These are phyloP conservation scores for Metallyticus violacea DNA, from an alignment of 2,888 invertebrate species.

Conservation along the genomic window DNA sequence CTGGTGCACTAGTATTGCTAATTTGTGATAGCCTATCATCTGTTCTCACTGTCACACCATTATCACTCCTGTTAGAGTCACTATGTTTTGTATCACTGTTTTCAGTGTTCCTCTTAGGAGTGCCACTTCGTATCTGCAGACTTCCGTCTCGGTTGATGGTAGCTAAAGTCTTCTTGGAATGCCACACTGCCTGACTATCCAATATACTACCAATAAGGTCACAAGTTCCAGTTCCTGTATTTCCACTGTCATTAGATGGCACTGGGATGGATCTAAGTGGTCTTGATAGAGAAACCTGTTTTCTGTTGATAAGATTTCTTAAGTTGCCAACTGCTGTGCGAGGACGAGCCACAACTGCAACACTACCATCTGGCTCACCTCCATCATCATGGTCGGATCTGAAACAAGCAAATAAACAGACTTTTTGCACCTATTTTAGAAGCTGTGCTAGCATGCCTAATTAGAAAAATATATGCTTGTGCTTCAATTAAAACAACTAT, in stretches of 20 bases:
- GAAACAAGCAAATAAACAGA: conserved; percentile 16
- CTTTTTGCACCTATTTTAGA: too few species aligned
- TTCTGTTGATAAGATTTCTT: background rate
- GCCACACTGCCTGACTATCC: conserved; percentile 66
- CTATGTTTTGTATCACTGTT: background rate
- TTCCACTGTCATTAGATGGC: background rate
- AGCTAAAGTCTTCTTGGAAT: conserved; percentile 60
- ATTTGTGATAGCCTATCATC: conserved; percentile 16
- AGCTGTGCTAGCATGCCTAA: too few species aligned
- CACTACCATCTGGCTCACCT: conserved; percentile 36
- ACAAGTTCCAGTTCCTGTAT: conserved; percentile 21
- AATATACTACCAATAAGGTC: conserved; percentile 70
- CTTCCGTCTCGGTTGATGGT: conserved; percentile 61
- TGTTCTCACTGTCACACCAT: background rate
- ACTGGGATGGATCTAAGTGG: background rate
- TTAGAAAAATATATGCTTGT: too few species aligned
- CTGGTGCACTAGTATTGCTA: conserved; percentile 3
- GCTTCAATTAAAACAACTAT: background rate
- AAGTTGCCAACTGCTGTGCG: conserved; percentile 42
- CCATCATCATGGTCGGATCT: conserved; percentile 49
- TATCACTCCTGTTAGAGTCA: background rate
- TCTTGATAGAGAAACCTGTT: background rate
- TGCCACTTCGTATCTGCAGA: conserved; percentile 51
- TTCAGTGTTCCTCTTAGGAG: background rate
- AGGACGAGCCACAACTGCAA: conserved; percentile 49